Base-by-base conservation (phyloP, 2,113 vertebrate species). In the Miniopterus natalensis region DNA sequence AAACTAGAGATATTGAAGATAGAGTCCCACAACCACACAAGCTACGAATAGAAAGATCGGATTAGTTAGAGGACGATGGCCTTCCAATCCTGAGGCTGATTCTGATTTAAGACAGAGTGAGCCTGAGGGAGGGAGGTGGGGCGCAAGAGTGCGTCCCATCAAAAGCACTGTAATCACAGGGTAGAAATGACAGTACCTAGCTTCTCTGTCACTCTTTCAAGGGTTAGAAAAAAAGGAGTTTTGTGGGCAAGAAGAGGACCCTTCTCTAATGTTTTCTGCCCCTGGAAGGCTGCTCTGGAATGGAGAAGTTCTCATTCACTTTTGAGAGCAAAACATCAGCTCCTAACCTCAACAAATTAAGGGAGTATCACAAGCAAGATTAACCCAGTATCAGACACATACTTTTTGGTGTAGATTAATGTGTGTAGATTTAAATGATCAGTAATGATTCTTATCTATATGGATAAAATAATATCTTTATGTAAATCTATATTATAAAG, bases 321-420 rank as follows among this genome's bases (percentile, higher is more conserved):
- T 95, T 84, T 65, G 8, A 96, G 55, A 97, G 87, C 88, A 97
- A 92, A 97, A 21, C 27, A 49, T 92, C 73, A 98, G 68, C 90
- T 97, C 78, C 94, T 94, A 96, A 96, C 95, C 79, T 71, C 95
- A 96, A 97, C 86, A 98, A 94, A 97, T 89, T 86, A 97, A 97
- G 85, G 66, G 36, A 95, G 93, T 95, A 75, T 75, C 89, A 94
- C 91, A 97, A 98, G 86, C 45, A 95, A 91, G 79, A 96, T 97
- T 92, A 97, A 97, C 77, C 84, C 78, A 93, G 70, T 61, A 15
- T 68, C 87, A 90, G 6, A 71, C 6, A 18, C 17, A 93, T 91
- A 70, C n/a, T 31, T 71, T 75, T n/a, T 47, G 29, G 47, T 70
- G 6, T 31, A 84, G 40, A 93, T 70, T 51, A 57, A 75, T 86